Evolutionary conservation across 2,113 vertebrate genomes (phyloP), one percentile per base, ranked within the genome.

Genomic region (Otolemur garnettii): DNA sequence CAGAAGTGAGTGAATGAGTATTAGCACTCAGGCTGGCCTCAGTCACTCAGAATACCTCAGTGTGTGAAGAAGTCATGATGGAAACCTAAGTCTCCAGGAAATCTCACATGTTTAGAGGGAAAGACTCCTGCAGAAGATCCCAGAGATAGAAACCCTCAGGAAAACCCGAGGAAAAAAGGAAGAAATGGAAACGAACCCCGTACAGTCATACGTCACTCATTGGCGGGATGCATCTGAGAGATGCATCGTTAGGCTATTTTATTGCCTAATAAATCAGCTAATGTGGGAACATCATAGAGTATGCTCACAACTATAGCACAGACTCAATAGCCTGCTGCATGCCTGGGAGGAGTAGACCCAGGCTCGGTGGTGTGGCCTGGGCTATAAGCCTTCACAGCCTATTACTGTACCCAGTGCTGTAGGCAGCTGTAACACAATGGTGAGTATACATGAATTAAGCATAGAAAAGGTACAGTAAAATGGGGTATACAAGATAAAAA

Each of bases 41-140:
- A 3, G 0, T 78, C 38, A n/a, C 24, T 84, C 35, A 4, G 64
- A 64, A 22, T 2, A 5, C 13, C 15, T 17, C 57, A 0, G 7
- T 10, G 24, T 60, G 0, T 30, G 79, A 57, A 77, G 35, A 78
- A 55, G 26, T 35, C 53, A 4, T 0, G 1, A 4, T 2, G 28
- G 74, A 74, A 62, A 22, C 42, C 0, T 1, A 33, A 18, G 87
- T 60, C 11, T 87, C 26, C 7, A 26, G 42, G 74, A 59, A 33
- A 8, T 8, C 11, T 7, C 50, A 79, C 0, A 0, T 72, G 80
- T 78, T 88, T 35, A 21, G 30, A 80, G 64, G 9, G 21, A 62
- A 24, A 66, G 42, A 60, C 35, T 19, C 71, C 55, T 77, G 22
- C 59, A 30, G 14, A 24, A 42, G 33, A 15, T 53, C 30, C 64